phyloP scores from a whole-genome alignment of 2,888 invertebrate species.

The Apotomis turbidana region DNA sequence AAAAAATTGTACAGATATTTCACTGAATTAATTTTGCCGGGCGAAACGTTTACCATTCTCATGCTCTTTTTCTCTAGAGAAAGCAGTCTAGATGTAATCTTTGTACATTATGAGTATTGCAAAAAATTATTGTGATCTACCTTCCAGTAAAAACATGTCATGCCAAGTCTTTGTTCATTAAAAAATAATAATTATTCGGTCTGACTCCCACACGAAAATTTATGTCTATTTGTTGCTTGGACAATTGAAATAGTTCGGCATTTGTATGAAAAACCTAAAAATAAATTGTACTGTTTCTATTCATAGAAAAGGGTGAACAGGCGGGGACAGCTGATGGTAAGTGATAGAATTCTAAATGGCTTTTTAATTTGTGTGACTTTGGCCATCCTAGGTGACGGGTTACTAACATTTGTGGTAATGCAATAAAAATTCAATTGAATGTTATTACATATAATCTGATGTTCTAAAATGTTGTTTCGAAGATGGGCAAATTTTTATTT shows the following conservation, averaged over 20 bases:
- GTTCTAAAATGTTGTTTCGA: no score
- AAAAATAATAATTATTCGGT: not conserved
- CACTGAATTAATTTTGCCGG: constrained; percentile 35
- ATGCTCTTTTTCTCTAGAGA: constrained; percentile 22
- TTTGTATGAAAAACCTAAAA: constrained; percentile 25
- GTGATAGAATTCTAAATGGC: not conserved
- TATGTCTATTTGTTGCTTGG: constrained; percentile 11
- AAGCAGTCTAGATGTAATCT: constrained; percentile 9
- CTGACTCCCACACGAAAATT: constrained; percentile 27
- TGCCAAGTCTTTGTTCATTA: constrained; percentile 4
- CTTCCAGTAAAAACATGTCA: constrained; percentile 13
- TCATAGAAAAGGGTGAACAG: constrained; percentile 39
- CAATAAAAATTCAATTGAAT: no score
- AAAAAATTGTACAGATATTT: constrained; percentile 52
- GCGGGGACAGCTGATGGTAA: constrained; percentile 31
- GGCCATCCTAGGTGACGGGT: no score
- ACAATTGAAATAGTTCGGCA: constrained; percentile 13
- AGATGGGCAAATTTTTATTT: no score
- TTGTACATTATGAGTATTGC: no score
- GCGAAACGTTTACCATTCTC: constrained; percentile 4
- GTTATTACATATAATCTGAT: no score
- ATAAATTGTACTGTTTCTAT: constrained; percentile 33
- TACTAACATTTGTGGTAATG: no score
- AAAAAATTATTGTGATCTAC: constrained; percentile 13
- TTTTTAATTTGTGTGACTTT: not conserved